Evolutionary conservation across 1,140 invertebrate species (phyloP).

Genomic region (Helicorthomorpha holstii): DNA sequence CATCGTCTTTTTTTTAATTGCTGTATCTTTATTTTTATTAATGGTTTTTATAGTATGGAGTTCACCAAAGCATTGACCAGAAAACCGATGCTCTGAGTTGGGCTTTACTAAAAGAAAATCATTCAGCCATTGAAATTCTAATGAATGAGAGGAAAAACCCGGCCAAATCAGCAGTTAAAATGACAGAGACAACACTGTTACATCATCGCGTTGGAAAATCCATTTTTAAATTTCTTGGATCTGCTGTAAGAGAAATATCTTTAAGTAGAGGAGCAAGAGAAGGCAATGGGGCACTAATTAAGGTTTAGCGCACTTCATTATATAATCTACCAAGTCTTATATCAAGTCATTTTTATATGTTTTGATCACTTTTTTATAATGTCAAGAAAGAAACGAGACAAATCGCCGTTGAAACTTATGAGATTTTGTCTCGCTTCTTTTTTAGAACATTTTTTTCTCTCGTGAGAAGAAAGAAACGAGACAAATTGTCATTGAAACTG

Average conservation of each 20-base stretch:
- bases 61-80: slow-evolving; percentile 12
- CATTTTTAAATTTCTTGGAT: slow-evolving; percentile 23
- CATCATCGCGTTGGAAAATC: slow-evolving; percentile 16
- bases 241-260: slow-evolving; percentile 20
- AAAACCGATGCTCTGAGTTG: slow-evolving; percentile 20
- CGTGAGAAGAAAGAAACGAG: too few species aligned
- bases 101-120: slow-evolving; percentile 23
- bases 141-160: slow-evolving; percentile 16
- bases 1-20: too few species aligned
- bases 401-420: too few species aligned
- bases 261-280: slow-evolving; percentile 27
- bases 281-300: slow-evolving; percentile 30
- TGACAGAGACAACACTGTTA: slow-evolving; percentile 14
- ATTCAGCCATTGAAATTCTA: slow-evolving; percentile 21
- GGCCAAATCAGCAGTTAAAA: slow-evolving; percentile 13
- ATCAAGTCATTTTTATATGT: slow-evolving; percentile 9
- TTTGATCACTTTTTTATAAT: slow-evolving; percentile 6
- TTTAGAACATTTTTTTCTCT: too few species aligned
- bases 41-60: slow-evolving; percentile 4
- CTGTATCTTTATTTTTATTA: not conserved
- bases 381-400: too few species aligned
- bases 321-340: slow-evolving; percentile 2
- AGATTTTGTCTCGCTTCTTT: too few species aligned
- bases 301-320: not conserved
- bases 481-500: too few species aligned